These are phyloP conservation scores for Ceuthmochares aereus DNA, from an alignment of 2,113 vertebrate species.

Conservation along the genomic window DNA sequence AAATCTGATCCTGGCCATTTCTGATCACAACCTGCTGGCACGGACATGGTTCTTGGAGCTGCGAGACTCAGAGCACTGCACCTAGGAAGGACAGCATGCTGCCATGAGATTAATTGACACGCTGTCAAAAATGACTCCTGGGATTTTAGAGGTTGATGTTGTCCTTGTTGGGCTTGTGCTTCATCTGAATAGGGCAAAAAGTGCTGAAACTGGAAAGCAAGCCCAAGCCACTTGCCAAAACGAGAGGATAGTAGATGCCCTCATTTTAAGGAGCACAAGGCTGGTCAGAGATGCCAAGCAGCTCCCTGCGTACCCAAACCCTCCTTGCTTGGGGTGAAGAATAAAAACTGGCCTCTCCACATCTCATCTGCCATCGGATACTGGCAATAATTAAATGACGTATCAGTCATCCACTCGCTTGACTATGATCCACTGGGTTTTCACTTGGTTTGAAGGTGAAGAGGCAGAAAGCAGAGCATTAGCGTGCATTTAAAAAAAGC, in stretches of 20 bases:
- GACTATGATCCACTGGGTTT: fast-evolving
- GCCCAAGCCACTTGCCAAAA: neutral
- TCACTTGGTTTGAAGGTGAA: neutral
- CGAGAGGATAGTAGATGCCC: neutral
- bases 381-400: neutral
- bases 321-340: neutral
- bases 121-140: neutral
- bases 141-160: neutral
- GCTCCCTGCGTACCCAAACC: neutral
- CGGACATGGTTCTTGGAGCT: neutral
- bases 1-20: neutral
- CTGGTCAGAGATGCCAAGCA: neutral
- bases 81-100: neutral
- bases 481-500: neutral
- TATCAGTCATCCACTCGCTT: neutral
- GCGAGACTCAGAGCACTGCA: neutral
- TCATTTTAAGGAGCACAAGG: fast-evolving
- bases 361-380: neutral
- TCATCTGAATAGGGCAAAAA: neutral
- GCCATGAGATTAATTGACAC: neutral
- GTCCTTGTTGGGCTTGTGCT: neutral
- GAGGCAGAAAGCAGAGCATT: neutral
- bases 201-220: neutral
- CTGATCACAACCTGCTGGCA: neutral
- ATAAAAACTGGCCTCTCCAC: neutral